Base-by-base conservation (phyloP, 1,140 invertebrate species). In the Drosophila cardini region DNA sequence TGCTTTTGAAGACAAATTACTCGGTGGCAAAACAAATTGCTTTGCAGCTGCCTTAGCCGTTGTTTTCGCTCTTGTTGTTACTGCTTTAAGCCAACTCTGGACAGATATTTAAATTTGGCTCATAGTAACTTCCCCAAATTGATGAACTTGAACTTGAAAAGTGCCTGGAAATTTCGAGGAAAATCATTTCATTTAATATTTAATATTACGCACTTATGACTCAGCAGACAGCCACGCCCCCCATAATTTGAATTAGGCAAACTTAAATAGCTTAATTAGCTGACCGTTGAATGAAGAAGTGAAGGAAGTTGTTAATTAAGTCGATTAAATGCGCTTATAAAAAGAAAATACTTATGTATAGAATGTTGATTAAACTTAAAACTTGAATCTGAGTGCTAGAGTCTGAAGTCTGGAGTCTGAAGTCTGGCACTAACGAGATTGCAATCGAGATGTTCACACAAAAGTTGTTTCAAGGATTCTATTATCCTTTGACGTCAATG, bases 1-100 rank as follows among this genome's bases (percentile, higher is more conserved):
- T 87, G 84, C 84, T 87, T 85, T 87, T 84, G 77, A 87, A 87
- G 84, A 87, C 84, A 87, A 87, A 87, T 87, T 87, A 89, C 84
- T 83, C 74, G 80, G 84, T 74, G 84, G 84, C 61, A 36, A 87
- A 89, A 87, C 80, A 89, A 87, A 87, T 87, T 89, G 80, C 79
- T 89, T 83, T 56, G 76, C 83, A 75, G 58, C 70, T 78, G 61
- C 38, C 50, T 38, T 60, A 34, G 34, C 16, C 53, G 30, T 38
- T 43, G 57, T 15, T 10, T 21, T 55, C 45, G 45, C 36, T 52
- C 6, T 18, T n/a, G 40, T n/a, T 58, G 40, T 34, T 30, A 34
- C 13, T 52, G 61, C 60, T 63, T 63, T 30, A 46, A 67, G 64
- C 61, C 50, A 63, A 56, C 67, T 26, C 21, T 60, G 40, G 18